Evolutionary conservation across 2,797 vertebrate species (phyloP).

Genomic region (Remorina albescens): DNA sequence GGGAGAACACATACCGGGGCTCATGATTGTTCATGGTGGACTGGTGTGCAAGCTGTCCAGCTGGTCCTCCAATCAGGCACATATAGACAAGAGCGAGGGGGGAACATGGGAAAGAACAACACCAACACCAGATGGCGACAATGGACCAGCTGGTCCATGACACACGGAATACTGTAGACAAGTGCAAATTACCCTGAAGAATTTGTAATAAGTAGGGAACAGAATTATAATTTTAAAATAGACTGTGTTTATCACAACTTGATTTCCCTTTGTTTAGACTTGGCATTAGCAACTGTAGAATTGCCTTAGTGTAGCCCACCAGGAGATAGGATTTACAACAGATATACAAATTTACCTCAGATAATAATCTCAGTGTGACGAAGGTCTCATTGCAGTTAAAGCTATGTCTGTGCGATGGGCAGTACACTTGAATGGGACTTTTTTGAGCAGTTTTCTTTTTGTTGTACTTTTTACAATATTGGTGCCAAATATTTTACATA

Average conservation of each 20-base stretch:
- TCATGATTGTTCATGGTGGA: no score
- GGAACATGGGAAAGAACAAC: no score
- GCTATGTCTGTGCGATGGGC: constrained; percentile 47
- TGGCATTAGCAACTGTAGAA: constrained; percentile 57
- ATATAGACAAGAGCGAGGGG: no score
- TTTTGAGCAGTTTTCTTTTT: constrained; percentile 49
- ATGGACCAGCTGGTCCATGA: no score
- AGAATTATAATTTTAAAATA: constrained; percentile 57
- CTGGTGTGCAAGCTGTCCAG: no score
- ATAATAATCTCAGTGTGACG: constrained; percentile 48
- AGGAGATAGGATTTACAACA: constrained; percentile 57
- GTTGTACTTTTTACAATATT: constrained; percentile 44
- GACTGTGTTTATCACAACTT: constrained; percentile 48
- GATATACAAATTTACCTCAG: constrained; percentile 61
- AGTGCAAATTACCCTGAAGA: constrained; percentile 29
- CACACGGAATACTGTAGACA: constrained; percentile 30
- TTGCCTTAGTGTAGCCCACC: constrained; percentile 68
- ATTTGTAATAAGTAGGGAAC: constrained; percentile 16
- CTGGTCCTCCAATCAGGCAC: no score
- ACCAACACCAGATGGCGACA: no score
- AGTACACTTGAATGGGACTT: constrained; percentile 28
- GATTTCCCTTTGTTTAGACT: constrained; percentile 53
- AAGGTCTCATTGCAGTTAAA: constrained; percentile 37
- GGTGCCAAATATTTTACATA: constrained; percentile 65
- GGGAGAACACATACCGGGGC: no score